A percentile compares a stretch with the other conserved stretches of the same genome.
These are phyloP conservation scores for Halcyon malimbica DNA, from an alignment of 2,113 vertebrate species.

Conservation along the genomic window DNA sequence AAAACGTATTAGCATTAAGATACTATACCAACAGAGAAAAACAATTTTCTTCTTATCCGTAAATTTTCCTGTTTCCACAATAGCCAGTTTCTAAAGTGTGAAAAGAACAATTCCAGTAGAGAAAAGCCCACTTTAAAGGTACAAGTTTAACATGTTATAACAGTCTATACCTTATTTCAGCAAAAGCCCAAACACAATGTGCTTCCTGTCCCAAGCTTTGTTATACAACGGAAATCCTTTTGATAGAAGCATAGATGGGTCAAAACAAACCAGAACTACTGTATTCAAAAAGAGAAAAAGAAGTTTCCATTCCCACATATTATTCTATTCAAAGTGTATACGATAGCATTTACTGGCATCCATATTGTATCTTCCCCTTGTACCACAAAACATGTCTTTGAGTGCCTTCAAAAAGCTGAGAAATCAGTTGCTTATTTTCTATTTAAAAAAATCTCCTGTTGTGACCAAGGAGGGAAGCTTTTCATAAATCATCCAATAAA, in stretches of 20 bases:
- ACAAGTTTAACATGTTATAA: neutral
- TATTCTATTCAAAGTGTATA: neutral
- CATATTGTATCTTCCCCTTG: neutral
- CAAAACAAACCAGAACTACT: slow-evolving; percentile 12
- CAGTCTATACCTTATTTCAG: neutral
- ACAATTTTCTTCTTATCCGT: neutral
- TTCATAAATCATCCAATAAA: neutral
- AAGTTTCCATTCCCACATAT: neutral
- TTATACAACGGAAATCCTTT: slow-evolving; percentile 56
- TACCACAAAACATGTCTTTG: rapidly evolving
- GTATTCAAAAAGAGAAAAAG: neutral
- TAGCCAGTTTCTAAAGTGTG: neutral
- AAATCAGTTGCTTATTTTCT: neutral
- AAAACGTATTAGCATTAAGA: neutral
- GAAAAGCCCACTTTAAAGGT: neutral
- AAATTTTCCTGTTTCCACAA: neutral
- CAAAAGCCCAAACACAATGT: slow-evolving; percentile 28
- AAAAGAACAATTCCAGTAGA: neutral
- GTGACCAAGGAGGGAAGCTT: neutral
- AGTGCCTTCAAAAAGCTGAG: neutral
- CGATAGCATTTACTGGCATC: neutral
- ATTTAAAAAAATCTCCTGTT: neutral
- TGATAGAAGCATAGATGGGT: neutral
- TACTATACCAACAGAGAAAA: neutral
- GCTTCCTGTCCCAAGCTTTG: slow-evolving; percentile 57